Conservation (phyloP, 2,888 invertebrate species). For the Corythucha ciliata region DNA sequence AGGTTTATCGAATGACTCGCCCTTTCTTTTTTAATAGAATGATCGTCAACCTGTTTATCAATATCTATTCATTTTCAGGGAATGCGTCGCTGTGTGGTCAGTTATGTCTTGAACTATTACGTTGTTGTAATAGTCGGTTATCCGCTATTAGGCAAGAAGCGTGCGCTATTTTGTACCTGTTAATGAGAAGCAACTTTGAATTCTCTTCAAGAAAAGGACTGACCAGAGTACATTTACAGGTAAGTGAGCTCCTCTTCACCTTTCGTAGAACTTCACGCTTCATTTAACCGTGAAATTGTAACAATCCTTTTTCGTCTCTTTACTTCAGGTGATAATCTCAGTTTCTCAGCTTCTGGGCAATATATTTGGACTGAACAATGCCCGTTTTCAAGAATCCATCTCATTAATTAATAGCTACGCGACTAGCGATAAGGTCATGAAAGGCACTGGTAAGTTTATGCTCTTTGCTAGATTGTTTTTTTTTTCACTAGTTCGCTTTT, state of each 20-base stretch:
- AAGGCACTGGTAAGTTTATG: slow-evolving; percentile 71
- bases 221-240: slow-evolving; percentile 82
- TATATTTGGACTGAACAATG: slow-evolving; percentile 80
- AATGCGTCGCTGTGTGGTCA: slow-evolving; percentile 71
- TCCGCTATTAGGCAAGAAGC: slow-evolving; percentile 80
- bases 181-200: slow-evolving; percentile 92
- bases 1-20: slow-evolving; percentile 46
- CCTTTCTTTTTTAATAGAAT: neutral
- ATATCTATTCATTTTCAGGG: slow-evolving; percentile 43
- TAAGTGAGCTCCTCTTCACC: slow-evolving; percentile 37
- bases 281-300: slow-evolving; percentile 2
- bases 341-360: slow-evolving; percentile 89
- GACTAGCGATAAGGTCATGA: slow-evolving; percentile 86
- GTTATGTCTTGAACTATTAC: slow-evolving; percentile 67
- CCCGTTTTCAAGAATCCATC: slow-evolving; percentile 88
- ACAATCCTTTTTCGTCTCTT: neutral
- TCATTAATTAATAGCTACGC: slow-evolving; percentile 89
- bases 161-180: slow-evolving; percentile 78
- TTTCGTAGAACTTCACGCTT: neutral
- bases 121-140: slow-evolving; percentile 78
- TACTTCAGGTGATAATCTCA: slow-evolving; percentile 76
- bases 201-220: slow-evolving; percentile 73
- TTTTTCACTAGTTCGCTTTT: too few species aligned
- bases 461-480: too few species aligned
- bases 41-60: neutral